A percentile compares a stretch with the other conserved stretches of the same genome.
Evolutionary conservation across 92 coral and sea anemone genomes (phyloP).

Genomic region (Parazoanthus atlanticus): DNA sequence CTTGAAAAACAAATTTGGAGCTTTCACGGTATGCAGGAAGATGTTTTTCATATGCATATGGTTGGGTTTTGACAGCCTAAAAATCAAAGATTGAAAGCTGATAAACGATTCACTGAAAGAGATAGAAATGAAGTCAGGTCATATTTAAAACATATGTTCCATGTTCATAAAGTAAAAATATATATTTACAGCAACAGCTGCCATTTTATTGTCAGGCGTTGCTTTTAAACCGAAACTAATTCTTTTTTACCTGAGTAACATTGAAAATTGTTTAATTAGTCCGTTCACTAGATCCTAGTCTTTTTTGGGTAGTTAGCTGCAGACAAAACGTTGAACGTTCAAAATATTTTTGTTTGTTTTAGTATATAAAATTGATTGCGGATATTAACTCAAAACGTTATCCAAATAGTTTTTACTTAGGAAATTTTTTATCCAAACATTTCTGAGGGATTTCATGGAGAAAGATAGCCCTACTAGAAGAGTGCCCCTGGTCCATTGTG

Average conservation of each 20-base stretch:
- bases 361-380: background rate
- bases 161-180: background rate
- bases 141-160: slow-evolving; percentile 2
- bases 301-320: background rate
- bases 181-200: too few species aligned
- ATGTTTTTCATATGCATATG: background rate
- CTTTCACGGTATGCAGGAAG: background rate
- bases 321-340: background rate
- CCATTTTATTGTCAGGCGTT: background rate
- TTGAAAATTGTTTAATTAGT: too few species aligned
- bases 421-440: too few species aligned
- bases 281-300: too few species aligned
- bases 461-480: background rate
- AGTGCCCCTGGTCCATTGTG: too few species aligned
- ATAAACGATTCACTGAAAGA: slow-evolving; percentile 3
- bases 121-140: background rate
- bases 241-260: background rate
- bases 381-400: background rate
- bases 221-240: background rate
- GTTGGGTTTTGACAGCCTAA: background rate
- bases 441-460: background rate
- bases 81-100: background rate
- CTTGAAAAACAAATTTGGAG: background rate
- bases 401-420: too few species aligned
- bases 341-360: too few species aligned